Evolutionary conservation across 35 echinoderm and acorn worm species (phyloP).

Genomic region (Apostichopus californicus): DNA sequence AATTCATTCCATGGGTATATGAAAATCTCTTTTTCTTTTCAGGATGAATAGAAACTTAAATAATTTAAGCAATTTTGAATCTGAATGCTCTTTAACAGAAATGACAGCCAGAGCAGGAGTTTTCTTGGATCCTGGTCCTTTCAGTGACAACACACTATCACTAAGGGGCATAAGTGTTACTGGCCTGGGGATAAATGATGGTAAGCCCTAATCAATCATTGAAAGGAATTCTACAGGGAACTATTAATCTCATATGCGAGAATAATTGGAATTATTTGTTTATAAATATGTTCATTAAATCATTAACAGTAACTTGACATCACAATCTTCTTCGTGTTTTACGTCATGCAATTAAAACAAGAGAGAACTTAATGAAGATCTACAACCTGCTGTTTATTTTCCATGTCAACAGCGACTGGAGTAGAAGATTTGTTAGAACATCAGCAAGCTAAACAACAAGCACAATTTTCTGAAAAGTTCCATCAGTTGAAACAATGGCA

Average conservation of each 20-base stretch:
- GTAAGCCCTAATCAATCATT: not conserved
- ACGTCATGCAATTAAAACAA: too few species aligned
- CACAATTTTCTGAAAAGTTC: slow-evolving; percentile 59
- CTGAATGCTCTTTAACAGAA: not conserved
- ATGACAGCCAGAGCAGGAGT: slow-evolving; percentile 29
- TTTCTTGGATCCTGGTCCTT: slow-evolving; percentile 24
- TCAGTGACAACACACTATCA: not conserved
- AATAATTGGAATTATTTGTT: too few species aligned
- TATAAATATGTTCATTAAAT: too few species aligned
- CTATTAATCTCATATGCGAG: too few species aligned
- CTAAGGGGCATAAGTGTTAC: not conserved
- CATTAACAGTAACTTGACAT: too few species aligned
- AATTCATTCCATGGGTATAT: too few species aligned
- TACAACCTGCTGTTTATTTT: not conserved
- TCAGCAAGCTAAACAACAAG: slow-evolving; percentile 71
- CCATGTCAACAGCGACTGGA: not conserved
- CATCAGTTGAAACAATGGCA: slow-evolving; percentile 78
- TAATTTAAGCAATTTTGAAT: too few species aligned
- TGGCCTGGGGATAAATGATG: not conserved
- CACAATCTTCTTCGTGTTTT: too few species aligned
- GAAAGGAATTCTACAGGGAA: too few species aligned
- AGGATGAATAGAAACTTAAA: too few species aligned
- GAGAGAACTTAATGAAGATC: too few species aligned
- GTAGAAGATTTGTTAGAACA: slow-evolving; percentile 66
- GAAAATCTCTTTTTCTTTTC: too few species aligned